Evolutionary conservation across 2,113 vertebrate species (phyloP).

Genomic region (Phaethon lepturus): DNA sequence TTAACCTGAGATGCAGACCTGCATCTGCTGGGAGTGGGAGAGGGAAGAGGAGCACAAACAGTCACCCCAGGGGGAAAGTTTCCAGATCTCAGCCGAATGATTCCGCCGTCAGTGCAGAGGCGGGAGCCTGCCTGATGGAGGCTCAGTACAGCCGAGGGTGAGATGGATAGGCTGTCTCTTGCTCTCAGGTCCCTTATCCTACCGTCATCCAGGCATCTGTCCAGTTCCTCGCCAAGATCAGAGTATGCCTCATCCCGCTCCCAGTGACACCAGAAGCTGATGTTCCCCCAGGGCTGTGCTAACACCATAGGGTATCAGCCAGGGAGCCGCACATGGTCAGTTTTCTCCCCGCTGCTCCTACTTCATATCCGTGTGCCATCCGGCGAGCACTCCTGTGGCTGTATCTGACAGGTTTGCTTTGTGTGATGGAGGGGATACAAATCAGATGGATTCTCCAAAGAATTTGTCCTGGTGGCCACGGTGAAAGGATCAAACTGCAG

Average conservation of each 20-base stretch:
- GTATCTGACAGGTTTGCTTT: neutral
- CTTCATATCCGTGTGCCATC: neutral
- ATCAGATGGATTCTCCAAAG: neutral
- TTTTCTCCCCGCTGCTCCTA: neutral
- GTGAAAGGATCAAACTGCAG: neutral
- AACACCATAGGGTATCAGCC: neutral
- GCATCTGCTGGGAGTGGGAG: neutral
- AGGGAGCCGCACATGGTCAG: neutral
- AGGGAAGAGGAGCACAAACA: neutral
- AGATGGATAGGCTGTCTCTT: neutral
- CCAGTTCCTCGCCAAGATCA: neutral
- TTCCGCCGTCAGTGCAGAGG: neutral
- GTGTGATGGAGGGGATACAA: fast-evolving
- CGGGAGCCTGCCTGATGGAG: neutral
- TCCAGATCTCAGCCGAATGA: neutral
- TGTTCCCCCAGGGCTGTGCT: neutral
- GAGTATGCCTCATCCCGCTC: neutral
- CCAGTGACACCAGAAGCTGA: neutral
- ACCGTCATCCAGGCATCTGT: neutral
- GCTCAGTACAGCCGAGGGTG: neutral
- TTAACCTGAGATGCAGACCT: neutral
- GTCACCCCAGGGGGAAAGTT: neutral
- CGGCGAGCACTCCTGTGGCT: neutral
- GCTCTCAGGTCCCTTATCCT: neutral
- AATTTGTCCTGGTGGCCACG: fast-evolving